These are phyloP conservation scores for Drosophila seguyi DNA, from an alignment of 1,140 invertebrate genomes.

Conservation along the genomic window DNA sequence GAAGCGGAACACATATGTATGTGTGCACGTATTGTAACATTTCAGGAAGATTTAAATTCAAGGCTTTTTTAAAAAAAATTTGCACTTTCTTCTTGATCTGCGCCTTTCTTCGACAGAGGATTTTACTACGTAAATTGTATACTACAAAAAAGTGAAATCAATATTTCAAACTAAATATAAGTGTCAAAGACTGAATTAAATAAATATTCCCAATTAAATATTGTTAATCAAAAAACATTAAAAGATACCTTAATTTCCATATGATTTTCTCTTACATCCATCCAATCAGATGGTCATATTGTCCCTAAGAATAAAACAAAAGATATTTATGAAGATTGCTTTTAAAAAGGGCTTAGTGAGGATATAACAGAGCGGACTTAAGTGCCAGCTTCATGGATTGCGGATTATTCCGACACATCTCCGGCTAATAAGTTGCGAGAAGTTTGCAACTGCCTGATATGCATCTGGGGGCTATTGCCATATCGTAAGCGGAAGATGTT, in stretches of 20 bases:
- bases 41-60: slow-evolving; percentile 47
- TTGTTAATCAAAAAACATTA: too few relatives aligned
- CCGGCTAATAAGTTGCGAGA: slow-evolving; percentile 55
- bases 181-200: too few relatives aligned
- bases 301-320: too few relatives aligned
- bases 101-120: too few relatives aligned
- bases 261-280: not conserved
- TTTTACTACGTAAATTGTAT: not conserved
- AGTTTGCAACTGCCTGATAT: slow-evolving; percentile 51
- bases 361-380: slow-evolving; percentile 2
- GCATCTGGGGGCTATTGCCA: slow-evolving; percentile 62
- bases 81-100: not conserved
- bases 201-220: too few relatives aligned
- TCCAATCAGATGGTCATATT: not conserved
- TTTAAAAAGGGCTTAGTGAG: not conserved
- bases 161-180: too few relatives aligned
- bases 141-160: too few relatives aligned
- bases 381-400: slow-evolving; percentile 4
- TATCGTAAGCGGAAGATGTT: slow-evolving; percentile 79
- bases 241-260: not conserved
- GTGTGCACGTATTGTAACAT: slow-evolving; percentile 65
- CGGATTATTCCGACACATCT: slow-evolving; percentile 43
- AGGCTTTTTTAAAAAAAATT: not conserved
- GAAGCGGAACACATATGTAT: slow-evolving; percentile 3
- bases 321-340: not conserved